phyloP scores from a whole-genome alignment of 2,888 invertebrate species.

The Dasysyrphus albostriatus region DNA sequence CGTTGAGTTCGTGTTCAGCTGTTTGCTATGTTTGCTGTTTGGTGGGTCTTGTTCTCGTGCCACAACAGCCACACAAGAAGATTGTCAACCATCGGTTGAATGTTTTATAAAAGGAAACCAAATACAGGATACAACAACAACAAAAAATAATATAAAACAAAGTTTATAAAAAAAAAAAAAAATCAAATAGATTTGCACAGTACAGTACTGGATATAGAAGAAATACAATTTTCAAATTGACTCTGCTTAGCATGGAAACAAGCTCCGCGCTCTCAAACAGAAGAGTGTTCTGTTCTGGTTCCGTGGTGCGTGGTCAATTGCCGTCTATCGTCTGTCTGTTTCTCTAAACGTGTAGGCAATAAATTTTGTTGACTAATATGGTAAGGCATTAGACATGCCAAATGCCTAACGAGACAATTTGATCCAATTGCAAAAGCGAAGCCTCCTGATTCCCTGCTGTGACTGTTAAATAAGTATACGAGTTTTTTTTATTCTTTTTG shows the following conservation, averaged over 20 bases:
- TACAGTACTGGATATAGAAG: slow-evolving; percentile 58
- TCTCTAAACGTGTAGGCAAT: slow-evolving; percentile 66
- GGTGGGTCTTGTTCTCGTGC: slow-evolving; percentile 74
- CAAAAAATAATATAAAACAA: slow-evolving; percentile 1
- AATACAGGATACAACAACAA: slow-evolving; percentile 55
- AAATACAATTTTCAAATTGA: slow-evolving; percentile 67
- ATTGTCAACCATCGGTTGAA: slow-evolving; percentile 67
- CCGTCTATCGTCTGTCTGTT: slow-evolving; percentile 69
- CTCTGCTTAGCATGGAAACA: slow-evolving; percentile 66
- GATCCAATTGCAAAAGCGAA: slow-evolving; percentile 63
- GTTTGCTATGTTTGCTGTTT: slow-evolving; percentile 49
- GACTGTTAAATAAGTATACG: slow-evolving; percentile 10
- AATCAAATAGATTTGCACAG: slow-evolving; percentile 20
- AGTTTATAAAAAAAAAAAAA: slow-evolving; percentile 19
- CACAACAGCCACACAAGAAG: slow-evolving; percentile 72
- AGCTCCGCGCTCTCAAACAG: slow-evolving; percentile 34
- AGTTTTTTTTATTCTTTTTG: neutral
- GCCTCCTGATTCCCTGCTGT: slow-evolving; percentile 28
- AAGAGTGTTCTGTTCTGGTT: slow-evolving; percentile 35
- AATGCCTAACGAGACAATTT: slow-evolving; percentile 72
- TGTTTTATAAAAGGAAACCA: slow-evolving; percentile 39
- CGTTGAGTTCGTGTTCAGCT: slow-evolving; percentile 56
- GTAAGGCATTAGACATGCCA: slow-evolving; percentile 70
- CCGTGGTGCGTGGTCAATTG: slow-evolving; percentile 64
- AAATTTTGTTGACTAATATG: slow-evolving; percentile 73